Conservation (phyloP, 2,113 vertebrate genomes). For the Motacilla alba region DNA sequence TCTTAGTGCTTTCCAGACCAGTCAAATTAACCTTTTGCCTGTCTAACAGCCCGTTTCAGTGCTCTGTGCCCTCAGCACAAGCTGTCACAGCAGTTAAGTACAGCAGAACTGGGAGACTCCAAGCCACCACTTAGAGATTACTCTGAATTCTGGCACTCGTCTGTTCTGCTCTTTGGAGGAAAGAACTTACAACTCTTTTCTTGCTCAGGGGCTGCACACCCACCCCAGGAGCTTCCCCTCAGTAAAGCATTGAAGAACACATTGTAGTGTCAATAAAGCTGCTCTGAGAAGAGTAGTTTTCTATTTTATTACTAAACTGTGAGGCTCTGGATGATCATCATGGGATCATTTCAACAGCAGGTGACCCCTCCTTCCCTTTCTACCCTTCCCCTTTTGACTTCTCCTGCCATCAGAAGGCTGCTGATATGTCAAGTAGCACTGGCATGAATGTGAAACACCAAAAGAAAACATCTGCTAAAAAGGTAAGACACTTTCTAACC, state of each 20-base stretch:
- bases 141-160: neutral
- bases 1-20: neutral
- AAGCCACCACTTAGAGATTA: neutral
- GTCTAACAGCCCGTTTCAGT: constrained; percentile 25
- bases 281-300: neutral
- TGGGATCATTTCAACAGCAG: neutral
- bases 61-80: constrained; percentile 60
- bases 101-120: constrained; percentile 50
- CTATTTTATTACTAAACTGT: neutral
- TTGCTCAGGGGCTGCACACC: neutral
- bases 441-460: neutral
- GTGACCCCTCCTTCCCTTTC: neutral
- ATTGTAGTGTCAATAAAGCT: neutral
- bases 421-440: neutral
- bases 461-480: neutral
- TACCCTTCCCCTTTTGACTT: neutral
- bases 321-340: neutral
- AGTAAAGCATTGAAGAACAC: neutral
- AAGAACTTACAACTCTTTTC: neutral
- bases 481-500: neutral
- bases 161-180: neutral
- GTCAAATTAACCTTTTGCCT: constrained; percentile 10
- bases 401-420: neutral
- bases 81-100: constrained; percentile 44
- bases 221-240: neutral